A percentile compares a stretch with the other conserved stretches of the same genome.
Evolutionary conservation across 2,797 vertebrate species (phyloP).

Genomic region (Gobio occitaniae): DNA sequence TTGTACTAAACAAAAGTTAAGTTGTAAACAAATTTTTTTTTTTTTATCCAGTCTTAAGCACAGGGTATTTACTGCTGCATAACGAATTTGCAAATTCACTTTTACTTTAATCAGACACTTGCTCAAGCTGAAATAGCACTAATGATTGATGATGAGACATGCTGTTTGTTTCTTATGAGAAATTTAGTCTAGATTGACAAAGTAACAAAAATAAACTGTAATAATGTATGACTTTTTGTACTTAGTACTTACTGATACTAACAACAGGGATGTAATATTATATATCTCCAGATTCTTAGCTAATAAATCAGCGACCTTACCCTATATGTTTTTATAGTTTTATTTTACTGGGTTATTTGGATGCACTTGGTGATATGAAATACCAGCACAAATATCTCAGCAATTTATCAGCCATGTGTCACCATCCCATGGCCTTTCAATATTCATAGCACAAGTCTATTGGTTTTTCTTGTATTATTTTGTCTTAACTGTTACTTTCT

Average conservation of each 20-base stretch:
- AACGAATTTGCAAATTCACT: background rate
- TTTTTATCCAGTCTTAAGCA: background rate
- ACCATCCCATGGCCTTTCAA: slow-evolving; percentile 33
- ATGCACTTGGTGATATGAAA: slow-evolving; percentile 47
- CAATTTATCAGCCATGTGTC: background rate
- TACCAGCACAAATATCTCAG: too few species aligned
- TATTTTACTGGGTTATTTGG: slow-evolving; percentile 60
- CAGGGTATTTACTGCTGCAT: background rate
- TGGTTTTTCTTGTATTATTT: background rate
- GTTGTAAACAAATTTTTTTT: background rate
- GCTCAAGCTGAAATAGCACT: background rate
- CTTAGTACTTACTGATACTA: background rate
- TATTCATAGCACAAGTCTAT: background rate
- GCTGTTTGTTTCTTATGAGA: background rate
- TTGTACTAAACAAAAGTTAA: background rate
- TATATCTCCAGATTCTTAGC: background rate
- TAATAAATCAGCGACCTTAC: slow-evolving; percentile 45
- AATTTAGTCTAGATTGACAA: background rate
- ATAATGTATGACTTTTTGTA: background rate
- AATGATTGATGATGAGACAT: background rate
- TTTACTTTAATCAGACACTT: background rate
- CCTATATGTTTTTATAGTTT: slow-evolving; percentile 10
- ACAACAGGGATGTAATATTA: background rate
- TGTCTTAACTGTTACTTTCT: background rate
- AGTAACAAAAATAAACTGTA: background rate